These are phyloP conservation scores for Armadillidium nasatum DNA, from an alignment of 1,140 invertebrate species.

Conservation along the genomic window DNA sequence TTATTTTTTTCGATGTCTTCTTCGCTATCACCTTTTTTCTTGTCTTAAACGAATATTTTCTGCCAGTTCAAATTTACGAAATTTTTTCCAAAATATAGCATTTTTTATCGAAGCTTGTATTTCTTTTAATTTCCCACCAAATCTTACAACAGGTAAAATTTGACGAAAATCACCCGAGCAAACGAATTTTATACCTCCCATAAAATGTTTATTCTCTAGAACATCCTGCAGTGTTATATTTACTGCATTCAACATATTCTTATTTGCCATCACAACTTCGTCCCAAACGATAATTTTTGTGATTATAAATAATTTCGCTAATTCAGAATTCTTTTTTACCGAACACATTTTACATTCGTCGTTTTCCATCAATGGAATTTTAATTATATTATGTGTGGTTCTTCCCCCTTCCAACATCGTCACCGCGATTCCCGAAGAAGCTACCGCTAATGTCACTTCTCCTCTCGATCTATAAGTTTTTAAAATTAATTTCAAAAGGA, in stretches of 20 bases:
- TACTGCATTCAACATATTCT: not conserved
- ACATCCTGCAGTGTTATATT: not conserved
- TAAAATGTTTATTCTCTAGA: not conserved
- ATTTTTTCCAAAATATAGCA: not conserved
- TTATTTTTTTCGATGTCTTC: not conserved
- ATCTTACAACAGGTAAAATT: not conserved
- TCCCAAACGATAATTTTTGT: not conserved
- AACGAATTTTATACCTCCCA: not conserved
- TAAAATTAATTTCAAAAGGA: not conserved
- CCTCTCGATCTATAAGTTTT: not conserved
- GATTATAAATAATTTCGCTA: not conserved
- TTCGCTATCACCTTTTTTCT: not conserved
- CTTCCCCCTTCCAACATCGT: not conserved
- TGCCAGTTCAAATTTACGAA: not conserved
- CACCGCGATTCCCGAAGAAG: not conserved
- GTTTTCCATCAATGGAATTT: not conserved
- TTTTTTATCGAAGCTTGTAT: not conserved
- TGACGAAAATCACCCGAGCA: not conserved
- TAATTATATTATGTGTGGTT: not conserved
- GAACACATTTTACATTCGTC: not conserved
- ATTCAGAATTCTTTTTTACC: not conserved
- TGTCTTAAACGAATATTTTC: not conserved
- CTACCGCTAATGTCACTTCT: not conserved
- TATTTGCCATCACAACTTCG: conserved; percentile 6
- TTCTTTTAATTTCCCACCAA: not conserved